A percentile compares a stretch with the other conserved stretches of the same genome.
phyloP scores from a whole-genome alignment of 2,113 vertebrate species.

The Emydura subglobosa region DNA sequence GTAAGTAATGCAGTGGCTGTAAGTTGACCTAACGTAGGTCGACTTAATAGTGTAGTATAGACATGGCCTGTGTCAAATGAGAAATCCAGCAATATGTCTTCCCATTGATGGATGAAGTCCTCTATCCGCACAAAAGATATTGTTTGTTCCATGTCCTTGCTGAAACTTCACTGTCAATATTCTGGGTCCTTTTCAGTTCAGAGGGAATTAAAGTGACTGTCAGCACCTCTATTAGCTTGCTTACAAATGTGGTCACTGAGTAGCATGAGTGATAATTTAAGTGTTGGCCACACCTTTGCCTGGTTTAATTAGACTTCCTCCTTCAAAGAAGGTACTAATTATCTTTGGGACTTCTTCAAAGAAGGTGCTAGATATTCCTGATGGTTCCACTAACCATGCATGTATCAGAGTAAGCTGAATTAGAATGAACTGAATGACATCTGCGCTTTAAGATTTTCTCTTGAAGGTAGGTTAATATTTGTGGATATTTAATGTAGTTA shows the following conservation, averaged over 20 bases:
- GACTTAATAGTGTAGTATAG: too few relatives aligned
- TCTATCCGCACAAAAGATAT: not conserved
- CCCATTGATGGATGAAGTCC: not conserved
- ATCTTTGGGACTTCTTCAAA: not conserved
- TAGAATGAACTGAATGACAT: not conserved
- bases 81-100: too few relatives aligned
- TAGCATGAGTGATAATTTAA: not conserved
- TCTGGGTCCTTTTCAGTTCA: too few relatives aligned
- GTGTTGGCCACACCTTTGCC: not conserved
- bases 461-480: not conserved
- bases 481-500: not conserved
- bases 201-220: not conserved
- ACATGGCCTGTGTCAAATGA: too few relatives aligned
- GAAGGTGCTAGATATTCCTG: not conserved
- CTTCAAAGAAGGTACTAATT: not conserved
- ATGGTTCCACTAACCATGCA: not conserved
- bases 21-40: too few relatives aligned
- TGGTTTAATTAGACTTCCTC: not conserved
- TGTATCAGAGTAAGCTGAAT: not conserved
- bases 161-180: not conserved
- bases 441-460: not conserved
- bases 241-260: not conserved
- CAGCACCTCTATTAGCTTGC: not conserved
- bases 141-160: not conserved
- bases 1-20: too few relatives aligned